Conservation (phyloP, 2,797 vertebrate genomes). For the Lophura swinhoii region DNA sequence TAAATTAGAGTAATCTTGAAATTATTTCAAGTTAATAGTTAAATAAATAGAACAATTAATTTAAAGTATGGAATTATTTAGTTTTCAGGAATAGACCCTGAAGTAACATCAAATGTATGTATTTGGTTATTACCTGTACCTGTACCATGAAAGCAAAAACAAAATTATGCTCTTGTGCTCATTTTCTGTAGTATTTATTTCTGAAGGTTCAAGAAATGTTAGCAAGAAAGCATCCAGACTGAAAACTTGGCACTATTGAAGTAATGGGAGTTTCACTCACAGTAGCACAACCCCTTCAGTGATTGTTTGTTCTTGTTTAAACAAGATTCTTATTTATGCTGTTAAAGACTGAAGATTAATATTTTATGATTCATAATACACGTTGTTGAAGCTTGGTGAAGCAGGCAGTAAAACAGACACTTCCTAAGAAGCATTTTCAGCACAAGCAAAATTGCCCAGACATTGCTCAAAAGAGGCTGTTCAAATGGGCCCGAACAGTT, state of each 20-base stretch:
- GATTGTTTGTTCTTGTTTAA: constrained; percentile 66
- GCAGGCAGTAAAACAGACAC: not conserved
- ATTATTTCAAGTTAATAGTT: not conserved
- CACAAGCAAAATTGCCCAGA: not conserved
- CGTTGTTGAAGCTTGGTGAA: constrained; percentile 22
- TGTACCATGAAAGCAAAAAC: not conserved
- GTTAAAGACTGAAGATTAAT: constrained; percentile 66
- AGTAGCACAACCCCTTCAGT: not conserved
- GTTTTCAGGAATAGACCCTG: not conserved
- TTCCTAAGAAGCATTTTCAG: constrained; percentile 34
- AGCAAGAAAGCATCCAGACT: not conserved
- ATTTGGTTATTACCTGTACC: not conserved
- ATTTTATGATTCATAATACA: constrained; percentile 69
- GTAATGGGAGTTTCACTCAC: constrained; percentile 35
- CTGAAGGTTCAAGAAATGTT: constrained; percentile 1
- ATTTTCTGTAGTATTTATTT: constrained; percentile 12
- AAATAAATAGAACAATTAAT: not conserved
- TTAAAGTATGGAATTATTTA: not conserved
- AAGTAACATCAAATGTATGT: not conserved
- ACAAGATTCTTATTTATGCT: constrained; percentile 68
- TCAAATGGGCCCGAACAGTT: not conserved
- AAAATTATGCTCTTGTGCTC: not conserved
- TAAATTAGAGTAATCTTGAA: not conserved
- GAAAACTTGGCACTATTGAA: not conserved
- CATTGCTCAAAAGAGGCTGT: not conserved